phyloP scores from a whole-genome alignment of 1,140 invertebrate genomes.

The Drosophila yakuba region DNA sequence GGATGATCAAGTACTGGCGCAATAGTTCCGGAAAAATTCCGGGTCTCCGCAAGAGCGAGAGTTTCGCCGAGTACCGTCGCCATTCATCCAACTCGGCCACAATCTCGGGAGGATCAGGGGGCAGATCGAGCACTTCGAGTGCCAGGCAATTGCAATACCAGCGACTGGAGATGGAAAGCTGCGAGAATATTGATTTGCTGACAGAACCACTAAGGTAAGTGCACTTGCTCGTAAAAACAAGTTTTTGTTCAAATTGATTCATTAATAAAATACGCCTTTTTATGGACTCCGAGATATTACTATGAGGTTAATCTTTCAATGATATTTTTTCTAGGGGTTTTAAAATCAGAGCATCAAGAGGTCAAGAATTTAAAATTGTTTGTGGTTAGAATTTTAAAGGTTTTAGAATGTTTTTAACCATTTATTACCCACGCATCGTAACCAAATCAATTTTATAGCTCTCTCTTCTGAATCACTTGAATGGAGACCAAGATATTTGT shows the following conservation, averaged over 20 bases:
- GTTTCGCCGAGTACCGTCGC: conserved; percentile 72
- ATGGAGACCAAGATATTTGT: conserved; percentile 7
- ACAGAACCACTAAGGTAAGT: conserved; percentile 64
- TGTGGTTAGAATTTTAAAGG: too few species aligned
- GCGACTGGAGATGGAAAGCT: conserved; percentile 77
- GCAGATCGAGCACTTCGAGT: conserved; percentile 36
- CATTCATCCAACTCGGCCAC: conserved; percentile 37
- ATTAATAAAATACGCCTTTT: too few species aligned
- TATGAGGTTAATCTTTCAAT: too few species aligned
- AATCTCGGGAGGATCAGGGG: conserved; percentile 11
- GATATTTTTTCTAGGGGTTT: too few species aligned
- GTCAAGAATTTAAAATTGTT: too few species aligned
- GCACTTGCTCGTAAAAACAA: neutral
- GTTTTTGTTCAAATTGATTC: neutral
- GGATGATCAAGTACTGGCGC: conserved; percentile 79
- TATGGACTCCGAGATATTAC: too few species aligned
- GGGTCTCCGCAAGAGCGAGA: conserved; percentile 72
- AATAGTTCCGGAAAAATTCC: conserved; percentile 69
- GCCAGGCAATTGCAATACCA: conserved; percentile 65
- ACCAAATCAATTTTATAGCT: neutral
- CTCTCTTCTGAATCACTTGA: conserved; percentile 7
- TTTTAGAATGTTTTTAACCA: too few species aligned
- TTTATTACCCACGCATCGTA: neutral
- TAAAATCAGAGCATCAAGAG: too few species aligned
- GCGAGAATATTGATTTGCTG: conserved; percentile 66